Evolutionary conservation across 2,888 invertebrate species (phyloP).

Genomic region (Diabrotica balteata): DNA sequence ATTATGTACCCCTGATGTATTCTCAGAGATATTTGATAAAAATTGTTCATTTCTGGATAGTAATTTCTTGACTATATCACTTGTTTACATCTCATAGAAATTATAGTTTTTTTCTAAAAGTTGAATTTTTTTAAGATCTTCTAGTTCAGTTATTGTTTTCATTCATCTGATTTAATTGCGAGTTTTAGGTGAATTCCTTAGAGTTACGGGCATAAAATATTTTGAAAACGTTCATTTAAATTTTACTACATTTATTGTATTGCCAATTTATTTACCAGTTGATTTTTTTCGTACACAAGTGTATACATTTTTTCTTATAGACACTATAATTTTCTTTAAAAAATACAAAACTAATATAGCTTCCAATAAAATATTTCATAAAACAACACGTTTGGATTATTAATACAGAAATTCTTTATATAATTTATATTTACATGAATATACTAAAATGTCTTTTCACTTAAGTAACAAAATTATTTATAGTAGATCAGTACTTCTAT

Average conservation of each 20-base stretch:
- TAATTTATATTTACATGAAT: conserved; percentile 26
- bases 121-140: too few species aligned
- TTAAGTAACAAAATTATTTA: conserved; percentile 14
- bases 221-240: neutral
- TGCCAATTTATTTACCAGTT: conserved; percentile 20
- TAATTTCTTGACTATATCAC: too few species aligned
- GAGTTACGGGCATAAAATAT: too few species aligned
- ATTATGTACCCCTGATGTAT: too few species aligned
- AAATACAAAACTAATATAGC: conserved; percentile 27
- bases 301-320: conserved; percentile 19
- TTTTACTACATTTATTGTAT: conserved; percentile 14
- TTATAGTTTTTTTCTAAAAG: too few species aligned
- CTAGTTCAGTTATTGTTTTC: too few species aligned
- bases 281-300: conserved; percentile 19
- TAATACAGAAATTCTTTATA: conserved; percentile 22
- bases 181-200: too few species aligned
- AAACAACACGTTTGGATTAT: conserved; percentile 24
- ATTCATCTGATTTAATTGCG: too few species aligned
- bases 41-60: too few species aligned
- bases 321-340: conserved; percentile 22
- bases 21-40: too few species aligned
- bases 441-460: conserved; percentile 19
- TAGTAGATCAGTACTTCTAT: conserved; percentile 5
- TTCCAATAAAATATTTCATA: conserved; percentile 27
- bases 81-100: too few species aligned